phyloP scores from a whole-genome alignment of 2,113 vertebrate species.

The Oreochromis aureus region DNA sequence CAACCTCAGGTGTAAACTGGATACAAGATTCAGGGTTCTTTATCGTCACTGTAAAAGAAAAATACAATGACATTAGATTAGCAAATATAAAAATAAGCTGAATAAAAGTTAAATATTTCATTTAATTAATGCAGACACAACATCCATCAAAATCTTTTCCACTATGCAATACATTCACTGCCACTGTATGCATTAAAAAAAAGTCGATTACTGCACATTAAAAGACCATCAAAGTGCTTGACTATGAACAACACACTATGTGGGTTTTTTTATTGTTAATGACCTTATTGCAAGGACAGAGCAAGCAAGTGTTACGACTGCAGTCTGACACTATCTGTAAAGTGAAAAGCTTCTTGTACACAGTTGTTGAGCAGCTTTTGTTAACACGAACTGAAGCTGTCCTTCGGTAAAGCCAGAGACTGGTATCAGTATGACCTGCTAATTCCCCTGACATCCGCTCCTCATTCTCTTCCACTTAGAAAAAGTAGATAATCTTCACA shows the following conservation, averaged over 20 bases:
- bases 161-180: background rate
- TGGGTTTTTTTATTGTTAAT: background rate
- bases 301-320: background rate
- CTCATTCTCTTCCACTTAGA: conserved; percentile 35
- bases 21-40: background rate
- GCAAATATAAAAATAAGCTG: background rate
- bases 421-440: background rate
- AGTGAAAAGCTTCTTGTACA: background rate
- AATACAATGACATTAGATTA: background rate
- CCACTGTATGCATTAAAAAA: background rate
- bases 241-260: background rate
- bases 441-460: conserved; percentile 17
- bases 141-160: background rate
- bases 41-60: background rate
- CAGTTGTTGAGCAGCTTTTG: background rate
- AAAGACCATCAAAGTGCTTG: background rate
- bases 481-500: conserved; percentile 40
- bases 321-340: background rate
- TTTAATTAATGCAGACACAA: background rate
- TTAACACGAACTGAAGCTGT: background rate
- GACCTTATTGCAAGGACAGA: background rate
- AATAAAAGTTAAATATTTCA: background rate
- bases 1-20: background rate
- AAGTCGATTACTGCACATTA: background rate
- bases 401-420: background rate